These are phyloP conservation scores for Ceyx margarethae DNA, from an alignment of 2,113 vertebrate genomes.

Conservation along the genomic window DNA sequence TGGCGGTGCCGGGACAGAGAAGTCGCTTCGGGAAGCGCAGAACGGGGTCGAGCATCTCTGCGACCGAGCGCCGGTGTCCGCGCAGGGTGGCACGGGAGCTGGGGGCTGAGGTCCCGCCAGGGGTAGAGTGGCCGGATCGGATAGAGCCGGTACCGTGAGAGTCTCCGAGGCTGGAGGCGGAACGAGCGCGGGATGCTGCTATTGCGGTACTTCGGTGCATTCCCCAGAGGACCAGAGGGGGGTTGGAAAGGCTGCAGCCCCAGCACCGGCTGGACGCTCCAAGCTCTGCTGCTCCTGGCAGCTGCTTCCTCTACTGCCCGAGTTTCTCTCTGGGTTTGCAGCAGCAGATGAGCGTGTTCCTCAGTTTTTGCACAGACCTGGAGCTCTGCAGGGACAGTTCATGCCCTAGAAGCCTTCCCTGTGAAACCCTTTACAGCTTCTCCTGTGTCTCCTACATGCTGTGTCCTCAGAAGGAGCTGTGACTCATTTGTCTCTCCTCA, in stretches of 20 bases:
- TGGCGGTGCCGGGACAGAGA: not conserved
- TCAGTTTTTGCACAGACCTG: fast-evolving
- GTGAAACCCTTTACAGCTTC: fast-evolving
- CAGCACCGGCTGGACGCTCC: not conserved
- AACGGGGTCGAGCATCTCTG: not conserved
- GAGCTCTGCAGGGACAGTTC: not conserved
- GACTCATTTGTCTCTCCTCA: fast-evolving
- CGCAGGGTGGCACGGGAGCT: not conserved
- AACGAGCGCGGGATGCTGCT: fast-evolving
- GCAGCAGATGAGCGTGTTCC: not conserved
- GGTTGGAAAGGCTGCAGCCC: not conserved
- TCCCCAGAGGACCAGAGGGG: not conserved
- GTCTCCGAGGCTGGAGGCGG: not conserved
- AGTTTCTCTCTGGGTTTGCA: not conserved
- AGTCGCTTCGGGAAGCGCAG: not conserved
- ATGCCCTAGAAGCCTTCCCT: not conserved
- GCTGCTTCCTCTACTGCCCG: not conserved
- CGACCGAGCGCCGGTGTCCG: fast-evolving
- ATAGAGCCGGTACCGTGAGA: not conserved
- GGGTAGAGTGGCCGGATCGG: not conserved
- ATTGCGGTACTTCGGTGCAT: fast-evolving
- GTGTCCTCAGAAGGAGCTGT: not conserved
- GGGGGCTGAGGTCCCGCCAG: not conserved
- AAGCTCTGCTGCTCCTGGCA: not conserved
- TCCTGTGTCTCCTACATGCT: fast-evolving